These are phyloP conservation scores for Zaprionus obscuricornis DNA, from an alignment of 2,888 invertebrate genomes.

Conservation along the genomic window DNA sequence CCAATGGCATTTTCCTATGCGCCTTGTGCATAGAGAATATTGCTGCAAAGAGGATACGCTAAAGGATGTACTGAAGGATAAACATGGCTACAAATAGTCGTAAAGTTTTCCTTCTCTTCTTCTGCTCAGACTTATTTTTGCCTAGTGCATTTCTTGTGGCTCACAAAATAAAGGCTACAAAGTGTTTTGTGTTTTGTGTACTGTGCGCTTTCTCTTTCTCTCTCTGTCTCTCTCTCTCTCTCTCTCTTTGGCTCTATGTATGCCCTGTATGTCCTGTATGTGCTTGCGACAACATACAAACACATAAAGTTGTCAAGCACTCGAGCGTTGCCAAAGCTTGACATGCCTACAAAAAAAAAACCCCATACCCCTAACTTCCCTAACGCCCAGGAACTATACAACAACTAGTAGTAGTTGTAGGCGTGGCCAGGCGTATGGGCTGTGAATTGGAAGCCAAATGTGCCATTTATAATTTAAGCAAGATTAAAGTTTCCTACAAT, in stretches of 20 bases:
- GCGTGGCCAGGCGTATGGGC: conserved; percentile 5
- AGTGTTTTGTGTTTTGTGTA: conserved; percentile 67
- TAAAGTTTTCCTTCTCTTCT: too few species aligned
- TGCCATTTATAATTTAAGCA: conserved; percentile 76
- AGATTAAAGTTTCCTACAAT: conserved; percentile 74
- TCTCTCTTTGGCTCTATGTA: background rate
- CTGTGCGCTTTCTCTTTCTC: background rate
- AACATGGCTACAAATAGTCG: conserved; percentile 17
- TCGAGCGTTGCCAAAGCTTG: conserved; percentile 46
- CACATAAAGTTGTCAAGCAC: conserved; percentile 68
- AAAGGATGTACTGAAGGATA: background rate
- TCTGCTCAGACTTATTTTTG: too few species aligned
- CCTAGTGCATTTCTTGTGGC: conserved; percentile 45
- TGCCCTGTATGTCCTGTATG: conserved; percentile 41
- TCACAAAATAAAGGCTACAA: conserved; percentile 65
- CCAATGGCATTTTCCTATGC: background rate
- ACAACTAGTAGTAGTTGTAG: background rate
- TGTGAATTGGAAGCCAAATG: conserved; percentile 60
- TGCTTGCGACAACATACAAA: conserved; percentile 66
- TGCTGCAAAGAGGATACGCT: too few species aligned
- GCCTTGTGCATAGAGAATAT: background rate
- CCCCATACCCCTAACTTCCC: background rate
- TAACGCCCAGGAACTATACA: background rate
- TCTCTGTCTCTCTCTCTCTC: background rate
- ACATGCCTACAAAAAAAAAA: too few species aligned